These are phyloP conservation scores for Diorhabda carinulata DNA, from an alignment of 1,140 invertebrate genomes.

Conservation along the genomic window DNA sequence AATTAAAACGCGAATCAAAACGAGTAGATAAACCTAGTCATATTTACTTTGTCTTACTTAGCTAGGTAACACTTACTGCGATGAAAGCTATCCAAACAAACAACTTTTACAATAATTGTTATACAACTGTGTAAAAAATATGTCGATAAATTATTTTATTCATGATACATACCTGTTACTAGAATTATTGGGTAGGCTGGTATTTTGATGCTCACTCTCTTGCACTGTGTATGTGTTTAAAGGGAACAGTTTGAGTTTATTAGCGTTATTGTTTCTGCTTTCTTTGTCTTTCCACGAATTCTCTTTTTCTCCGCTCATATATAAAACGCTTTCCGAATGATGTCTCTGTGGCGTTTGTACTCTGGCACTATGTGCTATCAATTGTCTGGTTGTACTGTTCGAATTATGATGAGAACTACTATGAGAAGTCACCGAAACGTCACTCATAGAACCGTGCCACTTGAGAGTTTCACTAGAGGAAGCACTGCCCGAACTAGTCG, in stretches of 20 bases:
- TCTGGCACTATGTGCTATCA: slow-evolving; percentile 74
- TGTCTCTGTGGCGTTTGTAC: slow-evolving; percentile 77
- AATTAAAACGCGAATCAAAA: no score
- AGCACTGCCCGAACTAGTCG: slow-evolving; percentile 62
- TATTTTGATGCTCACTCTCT: slow-evolving; percentile 37
- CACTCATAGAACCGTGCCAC: slow-evolving; percentile 76
- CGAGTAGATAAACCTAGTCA: no score
- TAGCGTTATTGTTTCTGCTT: slow-evolving; percentile 47
- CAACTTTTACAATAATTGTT: no score
- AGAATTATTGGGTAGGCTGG: slow-evolving; percentile 19
- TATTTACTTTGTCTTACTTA: no score
- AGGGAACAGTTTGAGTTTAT: slow-evolving; percentile 53
- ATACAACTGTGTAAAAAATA: no score
- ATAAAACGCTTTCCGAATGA: slow-evolving; percentile 74
- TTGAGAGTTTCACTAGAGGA: slow-evolving; percentile 78
- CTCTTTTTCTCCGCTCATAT: slow-evolving; percentile 52
- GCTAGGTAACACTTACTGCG: no score
- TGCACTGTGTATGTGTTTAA: slow-evolving; percentile 59
- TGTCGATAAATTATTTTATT: no score
- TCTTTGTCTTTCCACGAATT: slow-evolving; percentile 41
- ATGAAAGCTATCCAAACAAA: no score
- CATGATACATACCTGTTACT: slow-evolving; percentile 33
- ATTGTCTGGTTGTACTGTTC: slow-evolving; percentile 51
- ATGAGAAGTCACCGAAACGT: slow-evolving; percentile 64
- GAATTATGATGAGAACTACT: slow-evolving; percentile 41